phyloP scores from a whole-genome alignment of 1,140 invertebrate species.

The Drosophila bipectinata region DNA sequence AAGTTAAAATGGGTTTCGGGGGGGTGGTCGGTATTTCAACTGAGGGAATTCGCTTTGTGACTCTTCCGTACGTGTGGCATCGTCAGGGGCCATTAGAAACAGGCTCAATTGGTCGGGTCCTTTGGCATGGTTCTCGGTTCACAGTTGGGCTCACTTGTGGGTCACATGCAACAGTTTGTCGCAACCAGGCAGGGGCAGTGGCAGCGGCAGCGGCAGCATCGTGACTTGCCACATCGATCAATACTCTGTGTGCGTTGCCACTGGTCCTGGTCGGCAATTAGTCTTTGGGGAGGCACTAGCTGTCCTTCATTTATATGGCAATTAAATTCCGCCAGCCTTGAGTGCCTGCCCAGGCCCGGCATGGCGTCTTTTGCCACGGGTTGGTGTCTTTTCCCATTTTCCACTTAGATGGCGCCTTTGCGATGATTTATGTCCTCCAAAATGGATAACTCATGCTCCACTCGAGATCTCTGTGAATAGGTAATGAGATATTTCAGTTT shows the following conservation, averaged over 20 bases:
- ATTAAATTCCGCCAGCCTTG: constrained; percentile 54
- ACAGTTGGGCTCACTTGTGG: constrained; percentile 67
- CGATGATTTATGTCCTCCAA: constrained; percentile 37
- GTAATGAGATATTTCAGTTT: constrained; percentile 31
- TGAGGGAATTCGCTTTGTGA: constrained; percentile 13
- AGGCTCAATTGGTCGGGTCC: constrained; percentile 24
- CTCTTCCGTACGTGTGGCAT: constrained; percentile 58
- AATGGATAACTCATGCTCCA: constrained; percentile 14
- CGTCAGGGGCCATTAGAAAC: constrained; percentile 50
- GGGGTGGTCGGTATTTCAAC: neutral
- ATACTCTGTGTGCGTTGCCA: constrained; percentile 39
- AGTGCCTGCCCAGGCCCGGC: constrained; percentile 19
- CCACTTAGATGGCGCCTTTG: constrained; percentile 11
- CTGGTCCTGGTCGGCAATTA: constrained; percentile 54
- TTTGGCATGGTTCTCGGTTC: constrained; percentile 25
- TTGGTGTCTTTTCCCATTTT: constrained; percentile 12
- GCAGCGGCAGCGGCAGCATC: constrained; percentile 24
- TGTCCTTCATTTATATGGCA: constrained; percentile 70
- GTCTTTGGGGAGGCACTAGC: constrained; percentile 42
- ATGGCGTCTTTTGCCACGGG: constrained; percentile 18
- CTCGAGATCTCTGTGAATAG: constrained; percentile 25
- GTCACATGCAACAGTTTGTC: constrained; percentile 66
- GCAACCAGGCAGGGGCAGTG: neutral
- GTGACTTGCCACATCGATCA: constrained; percentile 61
- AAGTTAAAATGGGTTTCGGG: neutral